These are phyloP conservation scores for Agriotes lineatus DNA, from an alignment of 2,888 invertebrate genomes.

Conservation along the genomic window DNA sequence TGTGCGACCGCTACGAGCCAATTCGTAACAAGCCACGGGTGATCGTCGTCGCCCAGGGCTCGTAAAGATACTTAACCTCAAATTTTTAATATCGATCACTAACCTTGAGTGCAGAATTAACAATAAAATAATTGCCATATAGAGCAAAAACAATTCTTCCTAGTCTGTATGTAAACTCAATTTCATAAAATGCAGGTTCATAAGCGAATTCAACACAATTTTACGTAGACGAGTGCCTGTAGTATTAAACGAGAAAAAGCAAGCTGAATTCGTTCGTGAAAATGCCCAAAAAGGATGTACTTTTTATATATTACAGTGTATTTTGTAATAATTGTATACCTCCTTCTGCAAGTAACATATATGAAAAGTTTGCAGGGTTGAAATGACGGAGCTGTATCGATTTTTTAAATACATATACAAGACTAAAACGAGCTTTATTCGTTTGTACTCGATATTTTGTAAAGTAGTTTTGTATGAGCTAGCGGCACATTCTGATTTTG, in stretches of 20 bases:
- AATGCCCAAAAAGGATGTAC: neutral
- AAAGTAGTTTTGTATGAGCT: slow-evolving; percentile 1
- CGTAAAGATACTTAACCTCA: too few species aligned
- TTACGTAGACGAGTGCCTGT: neutral
- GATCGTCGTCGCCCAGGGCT: too few species aligned
- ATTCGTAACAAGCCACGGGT: too few species aligned
- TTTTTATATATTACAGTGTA: neutral
- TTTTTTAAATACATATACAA: neutral
- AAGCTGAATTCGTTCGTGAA: neutral
- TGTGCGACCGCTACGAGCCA: slow-evolving; percentile 5
- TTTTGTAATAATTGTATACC: neutral
- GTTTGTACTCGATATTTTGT: slow-evolving; percentile 8
- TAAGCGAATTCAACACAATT: neutral
- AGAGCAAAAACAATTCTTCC: too few species aligned
- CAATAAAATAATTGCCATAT: too few species aligned
- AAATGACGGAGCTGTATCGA: neutral
- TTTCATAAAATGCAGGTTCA: neutral
- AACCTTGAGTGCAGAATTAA: too few species aligned
- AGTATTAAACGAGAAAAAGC: neutral
- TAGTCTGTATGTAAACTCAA: neutral
- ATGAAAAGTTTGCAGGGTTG: neutral
- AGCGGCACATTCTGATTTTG: neutral
- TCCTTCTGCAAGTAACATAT: neutral
- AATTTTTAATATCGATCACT: too few species aligned
- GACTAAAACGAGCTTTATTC: slow-evolving; percentile 7